Base-by-base conservation (phyloP, 2,797 vertebrate genomes). In the Lophius americanus region DNA sequence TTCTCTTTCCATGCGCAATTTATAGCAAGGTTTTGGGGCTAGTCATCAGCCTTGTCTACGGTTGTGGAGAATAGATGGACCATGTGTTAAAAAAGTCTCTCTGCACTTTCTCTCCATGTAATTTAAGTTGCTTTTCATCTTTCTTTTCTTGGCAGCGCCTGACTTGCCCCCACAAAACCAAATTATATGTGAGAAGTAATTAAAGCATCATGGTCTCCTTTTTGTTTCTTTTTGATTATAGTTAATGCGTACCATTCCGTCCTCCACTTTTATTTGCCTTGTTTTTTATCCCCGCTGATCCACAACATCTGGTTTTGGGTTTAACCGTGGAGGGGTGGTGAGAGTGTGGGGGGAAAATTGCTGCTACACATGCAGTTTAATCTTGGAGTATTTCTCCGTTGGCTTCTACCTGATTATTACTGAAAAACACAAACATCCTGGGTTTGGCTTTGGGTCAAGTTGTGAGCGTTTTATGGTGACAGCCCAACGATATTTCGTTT, bases 221-320 rank as follows among this genome's bases (percentile, higher is more conserved):
- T 88, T 88, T 88, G 86, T 91, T 93, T 90, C 88, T 89, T 91
- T 92, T 91, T 93, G 89, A 93, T 94, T 92, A 90, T 91, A 87
- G 91, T 92, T 93, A 89, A 93, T 93, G 86, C 49, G 66, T 86
- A 84, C 89, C 90, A 89, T 92, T 89, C 92, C 75, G 11, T 78
- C 86, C 82, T 84, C 70, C 41, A 73, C 78, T 84, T 91, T 88
- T 85, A 91, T 87, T 90, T 68, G 73, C 70, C 86, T 82, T 86
- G 87, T 93, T 93, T 92, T 91, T 92, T 77, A 89, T 93, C 86
- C 83, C 62, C 72, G 32, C 86, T 89, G 79, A 92, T 93, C 89
- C 85, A 64, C 82, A 90, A 93, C 92, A 94, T 95, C 91, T 93
- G 92, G 86, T 90, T 92, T 86, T 83, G 78, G 78, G 84, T 90